Conservation (phyloP, 2,888 invertebrate genomes). For the Callyntrura sp. region DNA sequence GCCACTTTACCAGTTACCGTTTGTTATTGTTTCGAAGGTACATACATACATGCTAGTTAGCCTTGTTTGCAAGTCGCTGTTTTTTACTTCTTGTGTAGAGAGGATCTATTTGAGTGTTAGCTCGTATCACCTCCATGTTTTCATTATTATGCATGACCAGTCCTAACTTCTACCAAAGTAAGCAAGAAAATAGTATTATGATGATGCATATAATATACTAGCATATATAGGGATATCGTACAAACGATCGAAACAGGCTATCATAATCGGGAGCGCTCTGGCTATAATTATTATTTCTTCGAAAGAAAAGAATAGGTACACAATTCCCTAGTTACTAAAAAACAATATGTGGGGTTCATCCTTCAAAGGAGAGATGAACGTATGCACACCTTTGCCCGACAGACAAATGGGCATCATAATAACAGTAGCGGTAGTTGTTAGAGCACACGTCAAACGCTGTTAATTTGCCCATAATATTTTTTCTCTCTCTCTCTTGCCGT, state of each 20-base stretch:
- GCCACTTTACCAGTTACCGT: neutral
- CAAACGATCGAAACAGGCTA: too few relatives aligned
- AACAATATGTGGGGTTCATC: neutral
- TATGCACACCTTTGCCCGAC: neutral
- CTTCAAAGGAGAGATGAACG: neutral
- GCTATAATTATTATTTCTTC: neutral
- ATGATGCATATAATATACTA: neutral
- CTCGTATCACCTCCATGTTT: too few relatives aligned
- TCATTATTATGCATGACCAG: conserved; percentile 73
- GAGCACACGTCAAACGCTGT: neutral
- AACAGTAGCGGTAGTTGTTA: neutral
- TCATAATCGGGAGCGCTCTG: neutral
- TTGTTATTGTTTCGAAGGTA: neutral
- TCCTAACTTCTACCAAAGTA: conserved; percentile 58
- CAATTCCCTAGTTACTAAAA: neutral
- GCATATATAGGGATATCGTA: too few relatives aligned
- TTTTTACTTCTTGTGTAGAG: too few relatives aligned
- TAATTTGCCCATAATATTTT: neutral
- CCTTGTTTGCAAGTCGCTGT: neutral
- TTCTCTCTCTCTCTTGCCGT: neutral
- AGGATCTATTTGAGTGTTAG: too few relatives aligned
- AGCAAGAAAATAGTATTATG: neutral
- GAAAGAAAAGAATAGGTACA: neutral
- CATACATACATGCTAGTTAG: neutral
- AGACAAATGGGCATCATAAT: neutral